These are phyloP conservation scores for Drosophila serrata DNA, from an alignment of 1,140 invertebrate genomes.

Conservation along the genomic window DNA sequence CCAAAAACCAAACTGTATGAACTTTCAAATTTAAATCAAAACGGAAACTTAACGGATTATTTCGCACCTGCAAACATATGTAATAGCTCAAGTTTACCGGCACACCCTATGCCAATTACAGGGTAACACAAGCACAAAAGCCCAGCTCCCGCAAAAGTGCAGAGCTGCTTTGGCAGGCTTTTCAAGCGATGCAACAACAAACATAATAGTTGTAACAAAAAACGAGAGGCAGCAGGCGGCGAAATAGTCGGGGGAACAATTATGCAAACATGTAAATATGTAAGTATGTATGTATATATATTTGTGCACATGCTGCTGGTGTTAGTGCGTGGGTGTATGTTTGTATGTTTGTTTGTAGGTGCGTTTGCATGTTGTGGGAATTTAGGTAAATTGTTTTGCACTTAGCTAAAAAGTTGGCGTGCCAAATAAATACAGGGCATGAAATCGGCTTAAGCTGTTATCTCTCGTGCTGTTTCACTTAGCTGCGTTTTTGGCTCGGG, in stretches of 20 bases:
- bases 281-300: conserved; percentile 4
- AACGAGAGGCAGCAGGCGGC: not conserved
- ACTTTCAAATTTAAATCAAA: not conserved
- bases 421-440: conserved; percentile 72
- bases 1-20: not conserved
- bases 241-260: conserved; percentile 64
- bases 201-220: conserved; percentile 22
- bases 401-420: conserved; percentile 78
- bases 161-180: conserved; percentile 69
- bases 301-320: conserved; percentile 3
- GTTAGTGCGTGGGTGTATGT: conserved; percentile 20
- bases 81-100: not conserved
- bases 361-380: conserved; percentile 44
- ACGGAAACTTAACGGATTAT: too few relatives aligned
- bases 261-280: conserved; percentile 48
- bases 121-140: conserved; percentile 42
- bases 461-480: conserved; percentile 72
- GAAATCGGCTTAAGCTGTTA: conserved; percentile 68
- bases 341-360: conserved; percentile 1
- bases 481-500: conserved; percentile 45
- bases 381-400: conserved; percentile 83
- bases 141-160: conserved; percentile 51
- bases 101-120: conserved; percentile 4
- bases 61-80: too few relatives aligned
- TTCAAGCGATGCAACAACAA: conserved; percentile 46